Evolutionary conservation across 2,113 vertebrate species (phyloP), one percentile per base, ranked within the genome.

Genomic region (Brachypodius melanocephalos): DNA sequence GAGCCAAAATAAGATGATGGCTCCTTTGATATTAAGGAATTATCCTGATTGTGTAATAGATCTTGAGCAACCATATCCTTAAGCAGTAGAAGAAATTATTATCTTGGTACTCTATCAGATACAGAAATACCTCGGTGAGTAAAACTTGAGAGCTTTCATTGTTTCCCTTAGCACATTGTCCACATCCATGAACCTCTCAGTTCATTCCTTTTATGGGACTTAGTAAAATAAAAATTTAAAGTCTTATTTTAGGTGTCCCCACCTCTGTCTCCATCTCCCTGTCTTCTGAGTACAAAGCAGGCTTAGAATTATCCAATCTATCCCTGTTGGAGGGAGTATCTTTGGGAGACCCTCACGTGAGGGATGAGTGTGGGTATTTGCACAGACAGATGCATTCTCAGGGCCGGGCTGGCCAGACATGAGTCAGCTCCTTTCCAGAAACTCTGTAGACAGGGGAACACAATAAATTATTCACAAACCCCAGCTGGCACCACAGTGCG

Each of bases 21-120:
- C n/a, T 95, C 17, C 46, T 93, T 66, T 83, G 67, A 63, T 85
- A 82, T 62, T 58, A 88, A 88, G 49, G 48, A 93, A 73, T 88
- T 92, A 83, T 43, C 55, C 54, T 85, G 74, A 73, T 91, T 91
- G 95, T 89, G 62, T 54, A 92, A 94, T 15, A 75, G 24, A 62
- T 73, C 89, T 95, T 91, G 62, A 93, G 77, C 77, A 97, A 93
- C 13, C 42, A 14, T 85, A 17, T 93, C 71, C 63, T 59, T 79
- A 69, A 89, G 81, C 63, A 67, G 31, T 36, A 48, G 29, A 77
- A 84, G 55, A 91, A 89, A 77, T 88, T 88, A 65, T 40, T 42
- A 26, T 73, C 58, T 72, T 40, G 1, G 17, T 84, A 62, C 51
- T 65, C 45, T 73, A 62, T 88, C 82, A 90, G 42, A 76, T 66